phyloP scores from a whole-genome alignment of 2,888 invertebrate genomes.

The Altica lythri region DNA sequence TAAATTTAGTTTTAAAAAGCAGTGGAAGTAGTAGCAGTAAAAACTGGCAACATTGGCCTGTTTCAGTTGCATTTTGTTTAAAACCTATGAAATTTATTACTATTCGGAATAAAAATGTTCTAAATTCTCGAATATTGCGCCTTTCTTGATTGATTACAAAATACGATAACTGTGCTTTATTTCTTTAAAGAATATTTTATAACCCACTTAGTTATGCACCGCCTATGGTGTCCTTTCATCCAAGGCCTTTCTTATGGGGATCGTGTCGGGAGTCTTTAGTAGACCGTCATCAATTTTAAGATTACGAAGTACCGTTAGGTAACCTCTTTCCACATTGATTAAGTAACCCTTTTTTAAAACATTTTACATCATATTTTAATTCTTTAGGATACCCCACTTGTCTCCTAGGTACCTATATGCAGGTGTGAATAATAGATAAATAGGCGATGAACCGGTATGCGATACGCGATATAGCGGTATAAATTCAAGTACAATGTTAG shows the following conservation, averaged over 20 bases:
- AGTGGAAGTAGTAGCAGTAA: no score
- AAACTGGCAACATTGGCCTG: no score
- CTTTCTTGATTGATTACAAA: no score
- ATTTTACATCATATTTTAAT: slow-evolving; percentile 30
- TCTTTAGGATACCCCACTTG: slow-evolving; percentile 23
- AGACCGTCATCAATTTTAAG: slow-evolving; percentile 39
- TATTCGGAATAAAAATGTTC: no score
- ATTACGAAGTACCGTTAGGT: slow-evolving; percentile 41
- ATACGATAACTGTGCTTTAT: no score
- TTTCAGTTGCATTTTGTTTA: no score
- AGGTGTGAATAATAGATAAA: slow-evolving; percentile 25
- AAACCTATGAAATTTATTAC: no score
- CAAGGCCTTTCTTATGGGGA: slow-evolving; percentile 33
- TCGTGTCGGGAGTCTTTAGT: slow-evolving; percentile 37
- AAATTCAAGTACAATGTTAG: slow-evolving; percentile 8
- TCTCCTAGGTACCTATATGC: no score
- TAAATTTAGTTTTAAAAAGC: no score
- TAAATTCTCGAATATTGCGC: no score
- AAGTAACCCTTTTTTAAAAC: slow-evolving; percentile 32
- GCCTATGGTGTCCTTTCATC: slow-evolving; percentile 14
- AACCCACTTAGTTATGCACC: no score
- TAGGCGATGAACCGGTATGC: slow-evolving; percentile 15
- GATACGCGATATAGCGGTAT: slow-evolving; percentile 12
- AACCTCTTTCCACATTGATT: slow-evolving; percentile 38
- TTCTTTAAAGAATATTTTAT: no score